Evolutionary conservation across 2,888 invertebrate genomes (phyloP).

Genomic region (Brachycybe producta): DNA sequence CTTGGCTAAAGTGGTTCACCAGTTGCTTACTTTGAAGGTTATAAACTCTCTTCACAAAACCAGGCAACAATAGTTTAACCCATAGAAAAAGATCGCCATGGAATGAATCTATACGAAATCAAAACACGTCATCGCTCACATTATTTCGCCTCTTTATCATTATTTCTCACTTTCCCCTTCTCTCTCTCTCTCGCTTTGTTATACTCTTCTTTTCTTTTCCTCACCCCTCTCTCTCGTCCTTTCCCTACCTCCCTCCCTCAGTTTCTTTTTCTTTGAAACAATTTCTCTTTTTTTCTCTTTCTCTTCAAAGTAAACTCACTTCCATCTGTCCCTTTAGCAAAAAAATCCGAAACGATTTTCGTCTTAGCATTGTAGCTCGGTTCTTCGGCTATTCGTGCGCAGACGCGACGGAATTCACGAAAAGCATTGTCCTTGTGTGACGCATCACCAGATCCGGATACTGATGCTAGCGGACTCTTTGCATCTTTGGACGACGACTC

Average conservation of each 20-base stretch:
- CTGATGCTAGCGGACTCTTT: background rate
- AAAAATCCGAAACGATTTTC: conserved; percentile 51
- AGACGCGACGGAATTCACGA: conserved; percentile 59
- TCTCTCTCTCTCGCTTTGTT: too few relatives aligned
- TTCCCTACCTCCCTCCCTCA: too few relatives aligned
- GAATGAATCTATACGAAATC: conserved; percentile 44
- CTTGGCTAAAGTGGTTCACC: conserved; percentile 68
- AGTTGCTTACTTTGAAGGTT: conserved; percentile 86
- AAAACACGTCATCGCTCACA: conserved; percentile 1
- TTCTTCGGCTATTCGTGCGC: conserved; percentile 60
- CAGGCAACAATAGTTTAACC: conserved; percentile 71
- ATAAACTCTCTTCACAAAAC: conserved; percentile 68
- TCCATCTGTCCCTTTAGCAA: conserved; percentile 41
- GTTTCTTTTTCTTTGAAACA: too few relatives aligned
- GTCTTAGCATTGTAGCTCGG: conserved; percentile 73
- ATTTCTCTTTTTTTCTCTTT: too few relatives aligned
- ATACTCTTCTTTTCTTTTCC: too few relatives aligned
- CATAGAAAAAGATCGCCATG: conserved; percentile 64
- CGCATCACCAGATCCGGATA: conserved; percentile 13
- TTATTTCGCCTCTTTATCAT: background rate
- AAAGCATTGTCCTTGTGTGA: conserved; percentile 53
- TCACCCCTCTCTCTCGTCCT: too few relatives aligned
- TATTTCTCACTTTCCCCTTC: too few relatives aligned
- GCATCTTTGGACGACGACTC: background rate
- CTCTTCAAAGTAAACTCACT: conserved; percentile 32